Conservation (phyloP, 2,888 invertebrate genomes). For the Mycogona germanica region DNA sequence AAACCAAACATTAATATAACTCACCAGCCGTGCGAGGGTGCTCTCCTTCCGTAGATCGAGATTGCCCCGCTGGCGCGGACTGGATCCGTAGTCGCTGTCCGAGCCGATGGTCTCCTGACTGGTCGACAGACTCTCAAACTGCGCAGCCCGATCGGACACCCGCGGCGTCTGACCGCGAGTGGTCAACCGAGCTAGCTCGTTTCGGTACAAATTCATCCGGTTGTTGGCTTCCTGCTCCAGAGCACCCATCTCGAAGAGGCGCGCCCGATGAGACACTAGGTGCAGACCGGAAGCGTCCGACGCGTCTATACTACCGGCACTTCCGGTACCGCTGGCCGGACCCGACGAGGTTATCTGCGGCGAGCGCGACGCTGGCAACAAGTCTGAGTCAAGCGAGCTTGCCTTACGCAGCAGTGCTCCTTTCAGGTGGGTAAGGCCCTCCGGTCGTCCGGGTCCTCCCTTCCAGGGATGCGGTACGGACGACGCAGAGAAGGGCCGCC, state of each 20-base stretch:
- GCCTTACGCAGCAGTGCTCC: slow-evolving; percentile 13
- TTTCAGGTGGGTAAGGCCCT: too few species aligned
- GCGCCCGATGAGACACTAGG: slow-evolving; percentile 57
- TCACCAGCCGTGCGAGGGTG: slow-evolving; percentile 10
- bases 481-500: not conserved
- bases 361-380: slow-evolving; percentile 3
- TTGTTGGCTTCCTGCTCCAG: slow-evolving; percentile 45
- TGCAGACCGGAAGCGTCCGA: slow-evolving; percentile 37
- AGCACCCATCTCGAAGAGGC: slow-evolving; percentile 56
- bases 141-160: slow-evolving; percentile 31
- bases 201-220: slow-evolving; percentile 27
- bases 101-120: slow-evolving; percentile 20
- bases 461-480: not conserved
- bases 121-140: slow-evolving; percentile 28
- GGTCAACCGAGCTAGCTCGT: slow-evolving; percentile 39
- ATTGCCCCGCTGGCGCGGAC: slow-evolving; percentile 1
- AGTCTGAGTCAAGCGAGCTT: slow-evolving; percentile 17
- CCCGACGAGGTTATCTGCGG: not conserved
- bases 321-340: not conserved
- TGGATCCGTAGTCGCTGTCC: slow-evolving; percentile 15
- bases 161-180: slow-evolving; percentile 40
- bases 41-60: slow-evolving; percentile 3
- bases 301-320: slow-evolving; percentile 8
- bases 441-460: not conserved
- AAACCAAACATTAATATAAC: not conserved